Evolutionary conservation across 2,797 vertebrate species (phyloP), one percentile per base, ranked within the genome.

Genomic region (Danio tinwini): DNA sequence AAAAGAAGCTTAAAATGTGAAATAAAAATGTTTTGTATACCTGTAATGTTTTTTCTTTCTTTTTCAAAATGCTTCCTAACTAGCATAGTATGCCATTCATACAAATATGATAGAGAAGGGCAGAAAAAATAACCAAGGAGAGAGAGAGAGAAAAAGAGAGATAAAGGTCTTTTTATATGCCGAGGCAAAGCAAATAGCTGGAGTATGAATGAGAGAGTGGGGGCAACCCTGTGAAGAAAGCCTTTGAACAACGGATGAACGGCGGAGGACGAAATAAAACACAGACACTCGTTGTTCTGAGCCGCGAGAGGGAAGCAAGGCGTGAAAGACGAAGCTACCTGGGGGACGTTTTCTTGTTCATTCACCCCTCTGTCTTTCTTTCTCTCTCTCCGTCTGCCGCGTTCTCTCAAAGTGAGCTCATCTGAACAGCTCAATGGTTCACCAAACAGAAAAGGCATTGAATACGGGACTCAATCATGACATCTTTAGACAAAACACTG

Each of bases 351-450:
- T 21, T 72, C 59, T 64, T 81, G 72, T 78, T 85, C 84, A 81
- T 76, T 81, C 74, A 65, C 37, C 12, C 65, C 40, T 69, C 56
- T 53, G 47, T 85, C 80, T 81, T 74, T 77, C 67, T 62, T 85
- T 89, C 44, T 70, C 39, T 39, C 87, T 87, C 76, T 80, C 86
- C 85, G 82, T 87, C 89, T 85, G 42, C 76, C 78, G 50, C 85
- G 90, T 89, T 88, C 86, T 88, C 86, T 71, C 87, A 76, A 85
- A 91, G 91, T 88, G 88, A 78, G 76, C 45, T 71, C 67, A 78
- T 62, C 65, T 0, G 67, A 61, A 19, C 76, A 42, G 47, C 47
- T 40, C 16, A 78, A 42, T 42, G 44, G 7, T 40, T 50, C 29
- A 61, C 17, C 55, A 19, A 17, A 44, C 74, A 65, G 74, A 69